These are phyloP conservation scores for Heliothis subflexa DNA, from an alignment of 1,140 invertebrate genomes.

Conservation along the genomic window DNA sequence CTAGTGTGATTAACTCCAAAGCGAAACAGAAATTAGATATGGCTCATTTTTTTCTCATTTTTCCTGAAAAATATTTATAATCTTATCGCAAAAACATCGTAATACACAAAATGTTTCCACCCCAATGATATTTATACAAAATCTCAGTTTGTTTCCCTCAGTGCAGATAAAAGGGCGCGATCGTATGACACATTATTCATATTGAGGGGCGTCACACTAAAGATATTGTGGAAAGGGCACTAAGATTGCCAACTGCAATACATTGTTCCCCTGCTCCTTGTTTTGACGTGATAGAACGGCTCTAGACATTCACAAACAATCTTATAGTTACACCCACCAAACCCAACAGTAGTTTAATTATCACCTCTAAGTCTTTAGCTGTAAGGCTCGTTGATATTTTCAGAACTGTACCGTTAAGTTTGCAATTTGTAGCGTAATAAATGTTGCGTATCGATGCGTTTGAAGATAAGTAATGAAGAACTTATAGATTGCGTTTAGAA, in stretches of 20 bases:
- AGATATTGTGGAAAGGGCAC: constrained; percentile 84
- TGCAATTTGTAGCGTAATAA: constrained; percentile 74
- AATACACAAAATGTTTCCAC: constrained; percentile 42
- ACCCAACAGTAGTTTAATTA: constrained; percentile 20
- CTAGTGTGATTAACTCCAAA: too few relatives aligned
- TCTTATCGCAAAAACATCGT: constrained; percentile 26
- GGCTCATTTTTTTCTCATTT: too few relatives aligned
- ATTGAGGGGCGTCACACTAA: constrained; percentile 80
- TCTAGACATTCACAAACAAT: constrained; percentile 69
- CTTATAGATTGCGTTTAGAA: constrained; percentile 70
- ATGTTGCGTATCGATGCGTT: constrained; percentile 84
- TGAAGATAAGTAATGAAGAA: constrained; percentile 83
- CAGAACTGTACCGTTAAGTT: constrained; percentile 38
- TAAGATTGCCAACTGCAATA: constrained; percentile 84
- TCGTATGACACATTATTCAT: constrained; percentile 84
- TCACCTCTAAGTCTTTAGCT: constrained; percentile 47
- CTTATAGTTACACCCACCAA: constrained; percentile 49
- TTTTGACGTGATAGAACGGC: constrained; percentile 82
- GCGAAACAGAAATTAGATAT: too few relatives aligned
- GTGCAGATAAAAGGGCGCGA: constrained; percentile 76
- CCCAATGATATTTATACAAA: constrained; percentile 53
- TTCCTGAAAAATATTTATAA: constrained; percentile 1
- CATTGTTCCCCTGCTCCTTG: constrained; percentile 78
- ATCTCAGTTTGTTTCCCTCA: constrained; percentile 59
- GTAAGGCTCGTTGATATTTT: constrained; percentile 41